phyloP scores from a whole-genome alignment of 1,140 invertebrate genomes.

The Formica exsecta region DNA sequence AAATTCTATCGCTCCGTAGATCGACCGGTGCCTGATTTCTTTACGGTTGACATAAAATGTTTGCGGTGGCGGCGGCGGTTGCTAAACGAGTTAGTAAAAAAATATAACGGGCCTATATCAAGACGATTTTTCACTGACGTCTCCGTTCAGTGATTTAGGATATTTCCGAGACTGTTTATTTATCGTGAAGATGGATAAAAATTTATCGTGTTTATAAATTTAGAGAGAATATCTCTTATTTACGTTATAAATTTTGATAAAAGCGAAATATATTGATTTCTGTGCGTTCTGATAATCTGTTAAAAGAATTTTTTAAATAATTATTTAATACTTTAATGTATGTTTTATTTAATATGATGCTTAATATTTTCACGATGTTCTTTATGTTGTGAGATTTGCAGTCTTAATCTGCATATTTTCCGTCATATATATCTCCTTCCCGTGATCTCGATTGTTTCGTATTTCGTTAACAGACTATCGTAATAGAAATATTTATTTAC shows the following conservation, averaged over 20 bases:
- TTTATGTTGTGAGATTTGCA: neutral
- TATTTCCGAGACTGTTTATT: conserved; percentile 20
- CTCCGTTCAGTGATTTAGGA: conserved; percentile 27
- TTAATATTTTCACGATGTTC: neutral
- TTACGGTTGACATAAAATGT: conserved; percentile 24
- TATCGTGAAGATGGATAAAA: neutral
- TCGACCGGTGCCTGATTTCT: conserved; percentile 23
- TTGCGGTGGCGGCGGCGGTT: conserved; percentile 6
- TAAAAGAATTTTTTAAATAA: neutral
- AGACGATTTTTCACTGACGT: conserved; percentile 27
- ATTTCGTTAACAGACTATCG: conserved; percentile 25
- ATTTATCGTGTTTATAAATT: conserved; percentile 38
- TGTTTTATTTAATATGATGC: neutral
- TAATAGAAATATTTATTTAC: conserved; percentile 47
- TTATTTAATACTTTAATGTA: neutral
- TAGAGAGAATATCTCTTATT: neutral
- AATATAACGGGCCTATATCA: conserved; percentile 22
- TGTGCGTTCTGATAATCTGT: neutral
- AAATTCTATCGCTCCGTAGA: conserved; percentile 1
- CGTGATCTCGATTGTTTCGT: neutral
- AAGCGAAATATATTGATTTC: neutral
- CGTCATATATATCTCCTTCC: neutral
- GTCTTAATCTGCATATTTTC: neutral
- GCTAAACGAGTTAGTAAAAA: conserved; percentile 33
- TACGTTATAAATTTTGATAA: neutral